Conservation (phyloP, 2,888 invertebrate genomes). For the Nemotelus nigrinus region DNA sequence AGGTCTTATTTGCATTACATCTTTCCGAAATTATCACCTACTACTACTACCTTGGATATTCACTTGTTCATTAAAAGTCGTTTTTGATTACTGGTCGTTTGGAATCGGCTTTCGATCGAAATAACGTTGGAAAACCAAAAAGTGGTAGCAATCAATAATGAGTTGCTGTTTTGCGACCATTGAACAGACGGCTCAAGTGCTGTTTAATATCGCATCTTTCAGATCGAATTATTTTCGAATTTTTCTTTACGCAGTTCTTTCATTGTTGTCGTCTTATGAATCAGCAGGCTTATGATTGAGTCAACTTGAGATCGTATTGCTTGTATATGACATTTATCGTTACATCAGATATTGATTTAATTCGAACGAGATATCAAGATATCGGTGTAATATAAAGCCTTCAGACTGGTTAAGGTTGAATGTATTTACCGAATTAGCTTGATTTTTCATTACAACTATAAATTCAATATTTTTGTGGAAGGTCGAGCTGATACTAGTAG, state of each 20-base stretch:
- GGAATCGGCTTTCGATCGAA: background rate
- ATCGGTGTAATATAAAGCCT: too few relatives aligned
- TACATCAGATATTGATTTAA: too few relatives aligned
- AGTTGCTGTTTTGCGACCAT: conserved; percentile 21
- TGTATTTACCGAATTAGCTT: too few relatives aligned
- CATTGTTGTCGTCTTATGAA: conserved; percentile 39
- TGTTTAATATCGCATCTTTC: conserved; percentile 29
- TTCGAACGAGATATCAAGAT: too few relatives aligned
- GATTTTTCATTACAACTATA: too few relatives aligned
- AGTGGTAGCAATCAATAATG: conserved; percentile 26
- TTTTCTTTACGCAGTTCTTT: conserved; percentile 23
- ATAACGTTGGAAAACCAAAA: background rate
- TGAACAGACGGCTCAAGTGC: conserved; percentile 24
- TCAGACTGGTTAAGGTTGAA: too few relatives aligned
- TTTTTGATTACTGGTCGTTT: conserved; percentile 11
- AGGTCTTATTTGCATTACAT: conserved; percentile 18
- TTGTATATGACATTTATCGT: too few relatives aligned
- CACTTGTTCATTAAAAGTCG: background rate
- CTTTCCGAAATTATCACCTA: conserved; percentile 39
- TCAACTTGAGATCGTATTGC: too few relatives aligned
- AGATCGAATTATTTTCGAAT: conserved; percentile 33
- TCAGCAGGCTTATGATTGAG: too few relatives aligned
- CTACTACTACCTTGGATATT: conserved; percentile 8
- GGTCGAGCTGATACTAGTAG: too few relatives aligned
- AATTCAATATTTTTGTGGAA: too few relatives aligned